phyloP scores from a whole-genome alignment of 2,113 vertebrate species.

The Engystomops pustulosus region DNA sequence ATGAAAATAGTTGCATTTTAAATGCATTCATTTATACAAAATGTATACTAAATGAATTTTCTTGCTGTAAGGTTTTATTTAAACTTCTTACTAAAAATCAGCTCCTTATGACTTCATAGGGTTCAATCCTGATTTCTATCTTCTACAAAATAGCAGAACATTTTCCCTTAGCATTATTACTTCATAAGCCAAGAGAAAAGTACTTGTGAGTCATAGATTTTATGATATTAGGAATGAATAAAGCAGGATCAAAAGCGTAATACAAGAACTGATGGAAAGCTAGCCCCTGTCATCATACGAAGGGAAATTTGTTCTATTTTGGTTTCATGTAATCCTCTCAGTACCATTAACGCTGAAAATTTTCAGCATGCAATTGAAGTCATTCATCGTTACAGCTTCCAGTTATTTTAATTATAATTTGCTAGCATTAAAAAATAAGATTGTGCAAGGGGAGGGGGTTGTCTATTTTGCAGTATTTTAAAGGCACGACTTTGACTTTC shows the following conservation, averaged over 20 bases:
- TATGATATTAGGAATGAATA: constrained; percentile 50
- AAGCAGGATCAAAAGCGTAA: constrained; percentile 50
- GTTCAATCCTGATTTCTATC: background rate
- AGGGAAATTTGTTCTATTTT: constrained; percentile 55
- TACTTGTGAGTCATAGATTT: constrained; percentile 39
- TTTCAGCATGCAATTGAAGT: constrained; percentile 43
- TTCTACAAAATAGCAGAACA: background rate
- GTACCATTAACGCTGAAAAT: constrained; percentile 48
- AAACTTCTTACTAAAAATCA: background rate
- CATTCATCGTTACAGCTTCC: constrained; percentile 45
- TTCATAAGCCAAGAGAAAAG: constrained; percentile 9
- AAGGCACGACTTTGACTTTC: constrained; percentile 64
- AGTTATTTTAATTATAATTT: constrained; percentile 54
- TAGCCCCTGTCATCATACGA: constrained; percentile 31
- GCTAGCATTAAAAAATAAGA: constrained; percentile 28
- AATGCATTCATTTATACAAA: no score
- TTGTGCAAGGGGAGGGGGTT: background rate
- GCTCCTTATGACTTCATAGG: background rate
- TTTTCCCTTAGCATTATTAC: constrained; percentile 12
- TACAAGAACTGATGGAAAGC: constrained; percentile 43
- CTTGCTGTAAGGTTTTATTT: background rate
- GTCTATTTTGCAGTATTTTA: constrained; percentile 53
- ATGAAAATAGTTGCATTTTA: no score
- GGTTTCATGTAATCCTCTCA: constrained; percentile 52
- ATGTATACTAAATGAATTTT: no score